Conservation (phyloP, 64 coral and sea anemone species). For the Stylophora pistillata region DNA sequence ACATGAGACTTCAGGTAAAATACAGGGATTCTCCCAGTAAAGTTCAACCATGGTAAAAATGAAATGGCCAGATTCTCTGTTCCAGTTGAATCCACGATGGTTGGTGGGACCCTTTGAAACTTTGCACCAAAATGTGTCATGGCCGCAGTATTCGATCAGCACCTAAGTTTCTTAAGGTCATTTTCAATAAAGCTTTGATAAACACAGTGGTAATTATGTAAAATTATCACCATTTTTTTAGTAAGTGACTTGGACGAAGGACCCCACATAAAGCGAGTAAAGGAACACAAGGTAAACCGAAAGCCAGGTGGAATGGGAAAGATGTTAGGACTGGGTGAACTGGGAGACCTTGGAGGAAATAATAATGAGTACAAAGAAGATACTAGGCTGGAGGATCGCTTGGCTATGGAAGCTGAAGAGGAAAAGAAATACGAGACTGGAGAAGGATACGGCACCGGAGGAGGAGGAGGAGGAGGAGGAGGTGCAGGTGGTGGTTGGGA, state of each 20-base stretch:
- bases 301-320: slow-evolving; percentile 67
- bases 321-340: slow-evolving; percentile 38
- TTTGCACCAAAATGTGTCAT: no score
- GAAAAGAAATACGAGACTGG: slow-evolving; percentile 91
- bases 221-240: not conserved
- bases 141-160: no score
- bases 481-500: slow-evolving; percentile 31
- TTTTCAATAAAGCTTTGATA: no score
- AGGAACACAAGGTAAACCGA: slow-evolving; percentile 76
- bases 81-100: no score
- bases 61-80: no score
- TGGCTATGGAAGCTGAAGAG: slow-evolving; percentile 89
- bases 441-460: slow-evolving; percentile 61
- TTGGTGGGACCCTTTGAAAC: no score
- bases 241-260: slow-evolving; percentile 16
- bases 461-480: slow-evolving; percentile 62
- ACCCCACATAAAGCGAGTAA: slow-evolving; percentile 39
- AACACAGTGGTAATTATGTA: no score
- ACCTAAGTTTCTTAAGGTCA: no score
- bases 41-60: no score
- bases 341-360: slow-evolving; percentile 39
- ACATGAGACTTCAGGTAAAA: slow-evolving; percentile 25
- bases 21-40: not conserved
- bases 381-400: slow-evolving; percentile 67
- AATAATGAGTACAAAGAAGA: slow-evolving; percentile 78